Evolutionary conservation across 2,797 vertebrate species (phyloP).

Genomic region (Hapalemur alaotrensis): DNA sequence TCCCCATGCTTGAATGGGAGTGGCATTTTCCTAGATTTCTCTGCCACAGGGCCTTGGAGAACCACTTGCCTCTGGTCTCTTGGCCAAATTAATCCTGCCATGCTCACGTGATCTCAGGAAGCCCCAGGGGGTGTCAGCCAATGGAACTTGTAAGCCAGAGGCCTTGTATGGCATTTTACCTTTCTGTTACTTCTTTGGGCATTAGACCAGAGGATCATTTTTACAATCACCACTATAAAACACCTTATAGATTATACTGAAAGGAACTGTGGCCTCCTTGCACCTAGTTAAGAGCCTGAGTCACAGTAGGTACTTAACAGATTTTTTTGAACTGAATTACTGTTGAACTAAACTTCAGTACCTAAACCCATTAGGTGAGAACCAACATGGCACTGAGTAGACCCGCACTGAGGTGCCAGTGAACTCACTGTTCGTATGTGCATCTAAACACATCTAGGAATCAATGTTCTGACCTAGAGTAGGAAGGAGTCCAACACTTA

Average conservation of each 20-base stretch:
- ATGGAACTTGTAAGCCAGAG: not conserved
- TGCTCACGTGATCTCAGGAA: not conserved
- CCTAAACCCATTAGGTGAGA: not conserved
- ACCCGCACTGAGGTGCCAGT: not conserved
- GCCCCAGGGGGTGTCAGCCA: not conserved
- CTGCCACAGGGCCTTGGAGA: not conserved
- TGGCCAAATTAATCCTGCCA: not conserved
- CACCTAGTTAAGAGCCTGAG: not conserved
- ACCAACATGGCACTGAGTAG: not conserved
- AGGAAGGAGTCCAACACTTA: not conserved
- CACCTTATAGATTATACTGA: not conserved
- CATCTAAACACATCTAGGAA: not conserved
- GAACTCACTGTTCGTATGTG: not conserved
- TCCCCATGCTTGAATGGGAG: not conserved
- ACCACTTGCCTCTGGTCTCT: not conserved
- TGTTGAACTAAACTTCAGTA: not conserved
- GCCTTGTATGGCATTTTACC: not conserved
- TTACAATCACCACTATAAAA: not conserved
- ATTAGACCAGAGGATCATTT: not conserved
- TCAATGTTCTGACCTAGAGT: not conserved
- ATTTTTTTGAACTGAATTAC: not conserved
- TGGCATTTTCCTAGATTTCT: not conserved
- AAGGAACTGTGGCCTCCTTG: not conserved
- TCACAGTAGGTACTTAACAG: not conserved
- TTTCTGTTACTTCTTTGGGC: not conserved